Evolutionary conservation across 2,113 vertebrate genomes (phyloP).

Genomic region (Boleophthalmus pectinirostris): DNA sequence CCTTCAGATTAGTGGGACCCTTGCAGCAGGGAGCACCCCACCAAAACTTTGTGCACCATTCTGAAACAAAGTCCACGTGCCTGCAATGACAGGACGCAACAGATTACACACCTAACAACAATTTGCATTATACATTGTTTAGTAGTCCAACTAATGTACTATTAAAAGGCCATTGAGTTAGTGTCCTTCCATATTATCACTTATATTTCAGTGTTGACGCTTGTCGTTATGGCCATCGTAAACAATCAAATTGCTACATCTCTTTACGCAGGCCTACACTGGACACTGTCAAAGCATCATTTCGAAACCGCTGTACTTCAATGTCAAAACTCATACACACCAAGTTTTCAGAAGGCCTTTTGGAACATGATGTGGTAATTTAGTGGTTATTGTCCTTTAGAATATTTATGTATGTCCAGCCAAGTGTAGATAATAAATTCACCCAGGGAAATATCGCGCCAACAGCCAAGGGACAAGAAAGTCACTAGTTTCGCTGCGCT

Average conservation of each 20-base stretch:
- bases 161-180: not conserved
- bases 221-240: not conserved
- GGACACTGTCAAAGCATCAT: conserved; percentile 51
- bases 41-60: conserved; percentile 46
- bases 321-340: conserved; percentile 6
- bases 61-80: conserved; percentile 56
- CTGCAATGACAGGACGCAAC: conserved; percentile 50
- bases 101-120: conserved; percentile 6
- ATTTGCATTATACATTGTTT: not conserved
- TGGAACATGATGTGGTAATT: not conserved
- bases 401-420: conserved; percentile 8
- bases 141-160: not conserved
- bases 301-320: conserved; percentile 17
- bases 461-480: conserved; percentile 54
- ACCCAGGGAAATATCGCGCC: conserved; percentile 54
- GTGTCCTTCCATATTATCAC: not conserved
- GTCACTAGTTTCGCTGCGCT: conserved; percentile 43
- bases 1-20: not conserved
- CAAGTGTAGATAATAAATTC: conserved; percentile 31
- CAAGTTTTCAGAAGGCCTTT: not conserved
- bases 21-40: not conserved
- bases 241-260: conserved; percentile 15
- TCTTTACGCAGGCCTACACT: conserved; percentile 21
- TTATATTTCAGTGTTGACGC: conserved; percentile 20
- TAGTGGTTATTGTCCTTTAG: not conserved